These are phyloP conservation scores for Chloebia gouldiae DNA, from an alignment of 2,113 vertebrate genomes.

Conservation along the genomic window DNA sequence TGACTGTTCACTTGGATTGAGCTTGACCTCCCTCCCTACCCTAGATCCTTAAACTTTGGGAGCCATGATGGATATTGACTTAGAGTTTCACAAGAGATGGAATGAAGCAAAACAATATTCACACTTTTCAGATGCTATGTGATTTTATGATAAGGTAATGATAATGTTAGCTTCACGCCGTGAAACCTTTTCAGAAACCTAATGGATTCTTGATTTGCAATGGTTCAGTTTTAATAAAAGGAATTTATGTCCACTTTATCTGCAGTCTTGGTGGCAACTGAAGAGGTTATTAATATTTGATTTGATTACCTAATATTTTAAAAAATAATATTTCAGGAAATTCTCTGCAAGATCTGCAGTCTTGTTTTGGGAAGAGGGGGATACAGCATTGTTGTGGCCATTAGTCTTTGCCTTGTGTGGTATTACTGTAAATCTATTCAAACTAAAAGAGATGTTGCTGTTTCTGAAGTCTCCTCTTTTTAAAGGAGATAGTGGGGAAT, in stretches of 20 bases:
- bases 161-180: not conserved
- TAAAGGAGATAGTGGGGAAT: not conserved
- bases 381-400: not conserved
- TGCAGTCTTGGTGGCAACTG: not conserved
- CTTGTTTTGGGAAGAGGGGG: not conserved
- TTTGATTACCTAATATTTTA: not conserved
- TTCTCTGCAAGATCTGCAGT: not conserved
- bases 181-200: not conserved
- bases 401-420: not conserved
- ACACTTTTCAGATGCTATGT: not conserved
- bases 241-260: not conserved
- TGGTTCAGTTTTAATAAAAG: not conserved
- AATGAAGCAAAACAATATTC: not conserved
- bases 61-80: not conserved
- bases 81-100: not conserved
- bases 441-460: accelerated
- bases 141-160: not conserved
- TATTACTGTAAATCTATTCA: not conserved
- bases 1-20: not conserved
- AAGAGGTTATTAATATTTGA: not conserved
- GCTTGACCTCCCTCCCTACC: not conserved
- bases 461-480: not conserved
- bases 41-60: not conserved
- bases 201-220: not conserved
- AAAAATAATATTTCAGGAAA: not conserved